Percentiles rank a stretch among this genome's conserved stretches.
phyloP scores from a whole-genome alignment of 2,888 invertebrate genomes.

The Sipha maydis region DNA sequence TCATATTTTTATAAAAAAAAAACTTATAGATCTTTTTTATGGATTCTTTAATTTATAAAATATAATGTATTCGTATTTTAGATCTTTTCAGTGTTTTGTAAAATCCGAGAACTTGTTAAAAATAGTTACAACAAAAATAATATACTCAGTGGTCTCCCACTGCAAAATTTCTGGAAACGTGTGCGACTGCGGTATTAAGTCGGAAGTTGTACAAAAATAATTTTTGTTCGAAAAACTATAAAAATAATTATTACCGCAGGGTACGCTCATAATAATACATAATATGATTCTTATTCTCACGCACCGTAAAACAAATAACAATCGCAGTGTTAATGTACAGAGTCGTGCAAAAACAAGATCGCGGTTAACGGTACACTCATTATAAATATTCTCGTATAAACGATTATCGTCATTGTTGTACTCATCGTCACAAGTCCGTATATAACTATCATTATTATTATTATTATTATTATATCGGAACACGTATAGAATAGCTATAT shows the following conservation, averaged over 20 bases:
- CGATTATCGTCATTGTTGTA: not conserved
- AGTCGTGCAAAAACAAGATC: constrained; percentile 1
- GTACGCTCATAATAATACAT: not conserved
- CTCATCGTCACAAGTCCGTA: not conserved
- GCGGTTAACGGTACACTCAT: not conserved
- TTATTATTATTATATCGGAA: not conserved
- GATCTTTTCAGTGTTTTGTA: no score
- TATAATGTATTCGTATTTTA: no score
- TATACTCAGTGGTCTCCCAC: no score
- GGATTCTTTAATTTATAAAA: no score
- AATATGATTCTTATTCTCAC: not conserved
- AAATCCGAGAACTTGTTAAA: no score
- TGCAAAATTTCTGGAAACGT: no score
- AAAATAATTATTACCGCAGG: not conserved
- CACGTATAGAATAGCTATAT: not conserved
- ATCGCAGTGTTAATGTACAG: not conserved
- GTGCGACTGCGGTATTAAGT: no score
- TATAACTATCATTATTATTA: not conserved
- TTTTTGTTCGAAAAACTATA: not conserved
- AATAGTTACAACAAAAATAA: no score
- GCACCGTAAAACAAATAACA: not conserved
- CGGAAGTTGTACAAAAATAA: not conserved
- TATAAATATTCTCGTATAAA: not conserved
- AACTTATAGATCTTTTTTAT: no score
- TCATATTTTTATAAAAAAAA: no score